These are phyloP conservation scores for Nettapus auritus DNA, from an alignment of 2,113 vertebrate species.

Conservation along the genomic window DNA sequence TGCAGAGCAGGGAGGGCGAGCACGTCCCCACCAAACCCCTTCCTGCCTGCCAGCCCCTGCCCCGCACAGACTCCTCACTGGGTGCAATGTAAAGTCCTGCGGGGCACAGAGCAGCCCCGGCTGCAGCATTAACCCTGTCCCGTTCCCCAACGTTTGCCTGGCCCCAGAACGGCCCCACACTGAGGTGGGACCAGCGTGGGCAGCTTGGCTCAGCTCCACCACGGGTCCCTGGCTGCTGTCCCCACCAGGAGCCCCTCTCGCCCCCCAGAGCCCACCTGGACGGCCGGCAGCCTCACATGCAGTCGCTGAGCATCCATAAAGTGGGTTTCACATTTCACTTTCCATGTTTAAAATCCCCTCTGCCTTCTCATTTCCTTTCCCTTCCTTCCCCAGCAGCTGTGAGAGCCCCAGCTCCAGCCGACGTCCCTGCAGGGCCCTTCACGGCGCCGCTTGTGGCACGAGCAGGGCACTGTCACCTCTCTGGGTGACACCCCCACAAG, in stretches of 20 bases:
- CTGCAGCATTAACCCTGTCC: background rate
- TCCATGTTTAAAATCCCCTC: background rate
- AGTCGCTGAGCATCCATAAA: background rate
- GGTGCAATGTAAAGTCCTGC: rapidly evolving
- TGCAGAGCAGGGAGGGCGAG: too few species aligned
- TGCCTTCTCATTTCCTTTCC: background rate
- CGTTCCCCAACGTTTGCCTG: too few species aligned
- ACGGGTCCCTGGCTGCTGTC: background rate
- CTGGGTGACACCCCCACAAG: background rate
- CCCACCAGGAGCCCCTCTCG: background rate
- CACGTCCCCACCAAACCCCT: background rate
- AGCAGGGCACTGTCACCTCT: background rate
- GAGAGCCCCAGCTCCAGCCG: background rate
- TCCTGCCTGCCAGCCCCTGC: too few species aligned
- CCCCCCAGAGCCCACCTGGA: background rate
- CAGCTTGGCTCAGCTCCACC: background rate
- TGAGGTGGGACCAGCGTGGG: background rate
- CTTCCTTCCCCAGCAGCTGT: background rate
- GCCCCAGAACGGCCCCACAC: background rate
- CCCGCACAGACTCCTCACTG: rapidly evolving
- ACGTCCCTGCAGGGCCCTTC: rapidly evolving
- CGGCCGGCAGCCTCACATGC: background rate
- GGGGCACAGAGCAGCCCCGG: background rate
- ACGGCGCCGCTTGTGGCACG: background rate
- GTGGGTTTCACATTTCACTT: background rate